Percentiles rank a stretch among this genome's conserved stretches.
phyloP scores from a whole-genome alignment of 2,888 invertebrate genomes.

The Psylliodes chrysocephalus region DNA sequence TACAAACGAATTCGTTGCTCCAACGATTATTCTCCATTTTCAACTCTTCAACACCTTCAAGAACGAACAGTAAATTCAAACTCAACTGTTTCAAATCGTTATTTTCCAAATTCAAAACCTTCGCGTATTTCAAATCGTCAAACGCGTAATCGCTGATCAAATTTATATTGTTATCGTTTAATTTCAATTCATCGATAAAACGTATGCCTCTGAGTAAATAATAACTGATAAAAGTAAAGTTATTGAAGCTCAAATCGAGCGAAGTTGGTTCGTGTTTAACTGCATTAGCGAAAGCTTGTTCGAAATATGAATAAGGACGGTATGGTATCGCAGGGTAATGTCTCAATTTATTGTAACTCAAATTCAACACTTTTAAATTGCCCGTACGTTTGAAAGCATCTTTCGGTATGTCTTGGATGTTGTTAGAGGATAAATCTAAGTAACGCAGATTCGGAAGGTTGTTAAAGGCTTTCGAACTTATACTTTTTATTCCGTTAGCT shows the following conservation, averaged over 20 bases:
- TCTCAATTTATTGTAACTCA: slow-evolving; percentile 45
- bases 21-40: slow-evolving; percentile 38
- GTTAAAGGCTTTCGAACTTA: slow-evolving; percentile 45
- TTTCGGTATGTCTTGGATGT: slow-evolving; percentile 39
- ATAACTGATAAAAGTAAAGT: slow-evolving; percentile 41
- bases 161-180: slow-evolving; percentile 43
- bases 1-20: slow-evolving; percentile 35
- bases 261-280: slow-evolving; percentile 24
- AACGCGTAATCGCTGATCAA: slow-evolving; percentile 41
- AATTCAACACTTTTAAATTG: slow-evolving; percentile 43
- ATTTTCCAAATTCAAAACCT: slow-evolving; percentile 40
- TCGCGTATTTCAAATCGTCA: slow-evolving; percentile 31
- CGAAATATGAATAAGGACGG: slow-evolving; percentile 41
- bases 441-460: slow-evolving; percentile 42
- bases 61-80: slow-evolving; percentile 20
- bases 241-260: slow-evolving; percentile 48
- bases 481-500: slow-evolving; percentile 43
- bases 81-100: slow-evolving; percentile 39
- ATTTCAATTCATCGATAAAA: slow-evolving; percentile 37
- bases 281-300: slow-evolving; percentile 38
- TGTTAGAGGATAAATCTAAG: slow-evolving; percentile 49
- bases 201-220: slow-evolving; percentile 42
- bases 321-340: slow-evolving; percentile 14
- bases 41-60: slow-evolving; percentile 21
- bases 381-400: slow-evolving; percentile 44